Base-by-base conservation (phyloP, 1,140 invertebrate species). In the Zaprionus camerounensis region DNA sequence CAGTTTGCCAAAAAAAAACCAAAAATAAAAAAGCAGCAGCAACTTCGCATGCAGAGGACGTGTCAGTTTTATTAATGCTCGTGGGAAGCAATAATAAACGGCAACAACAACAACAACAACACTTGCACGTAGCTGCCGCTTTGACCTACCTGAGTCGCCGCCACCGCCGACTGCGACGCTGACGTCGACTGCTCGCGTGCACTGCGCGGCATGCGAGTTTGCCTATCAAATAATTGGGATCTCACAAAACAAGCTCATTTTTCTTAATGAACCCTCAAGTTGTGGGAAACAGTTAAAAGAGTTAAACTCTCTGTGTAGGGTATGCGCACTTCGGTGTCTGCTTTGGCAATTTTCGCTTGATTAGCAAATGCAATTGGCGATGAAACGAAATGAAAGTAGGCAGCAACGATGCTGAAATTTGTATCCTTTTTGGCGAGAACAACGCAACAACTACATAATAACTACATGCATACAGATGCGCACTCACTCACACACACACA, bases 41-140 rank as follows among this genome's bases (percentile, higher is more conserved):
- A 67, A 63, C 51, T 83, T 78, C 61, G 77, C 76, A 80, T 82
- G 79, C 73, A 61, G 67, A 69, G 79, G 69, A 84, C 82, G 82
- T 84, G 82, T 80, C 82, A 80, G 82, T 82, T 84, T 82, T 84
- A 84, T 84, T 84, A 84, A 84, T 84, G 82, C 64, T 81, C 82
- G 82, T 84, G 82, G 82, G 82, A 84, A 84, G 82, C 76, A 75
- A 74, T 67, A 74, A 74, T 38, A 73, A 73, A 41, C 41, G 49
- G 20, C 17, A n/a, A n/a, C 28, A 55, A 56, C 62, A 64, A 49
- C 17, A 67, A 44, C 36, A 38, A 58, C 68, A 71, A 28, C 38
- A 36, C n/a, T 58, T 51, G 53, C 70, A 77, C 75, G 70, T 77
- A 58, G 57, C 62, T 59, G 75, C 13, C 34, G 70, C 63, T 73